phyloP scores from a whole-genome alignment of 1,140 invertebrate genomes.

The Planococcus citri region DNA sequence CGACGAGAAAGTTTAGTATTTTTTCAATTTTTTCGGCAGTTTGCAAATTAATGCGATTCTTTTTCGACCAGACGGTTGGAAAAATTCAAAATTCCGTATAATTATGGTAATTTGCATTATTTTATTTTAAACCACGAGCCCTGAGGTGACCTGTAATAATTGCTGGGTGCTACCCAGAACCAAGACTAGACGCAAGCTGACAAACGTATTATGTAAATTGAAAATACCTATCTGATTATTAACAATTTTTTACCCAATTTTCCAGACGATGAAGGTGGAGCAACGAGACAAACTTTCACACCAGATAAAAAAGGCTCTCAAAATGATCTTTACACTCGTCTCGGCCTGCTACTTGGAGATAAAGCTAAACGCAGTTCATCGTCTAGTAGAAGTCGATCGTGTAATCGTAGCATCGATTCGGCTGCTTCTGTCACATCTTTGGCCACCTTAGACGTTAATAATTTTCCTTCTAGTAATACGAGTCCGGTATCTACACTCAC shows the following conservation, averaged over 20 bases:
- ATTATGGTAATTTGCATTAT: too few relatives aligned
- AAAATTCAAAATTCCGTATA: too few relatives aligned
- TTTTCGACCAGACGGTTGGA: too few relatives aligned
- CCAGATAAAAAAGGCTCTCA: conserved; percentile 42
- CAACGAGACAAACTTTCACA: conserved; percentile 44
- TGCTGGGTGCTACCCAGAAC: too few relatives aligned
- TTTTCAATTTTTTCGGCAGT: too few relatives aligned
- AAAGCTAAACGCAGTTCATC: conserved; percentile 36
- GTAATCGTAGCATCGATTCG: conserved; percentile 22
- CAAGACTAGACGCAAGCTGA: too few relatives aligned
- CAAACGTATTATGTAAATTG: too few relatives aligned
- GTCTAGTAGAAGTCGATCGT: conserved; percentile 27
- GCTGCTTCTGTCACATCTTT: conserved; percentile 50
- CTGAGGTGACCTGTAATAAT: too few relatives aligned
- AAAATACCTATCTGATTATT: not conserved
- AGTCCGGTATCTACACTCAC: conserved; percentile 79
- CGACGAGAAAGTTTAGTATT: too few relatives aligned
- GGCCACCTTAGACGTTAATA: conserved; percentile 53
- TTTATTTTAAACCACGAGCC: too few relatives aligned
- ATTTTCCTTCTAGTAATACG: conserved; percentile 59
- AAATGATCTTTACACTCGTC: conserved; percentile 70
- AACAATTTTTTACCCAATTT: conserved; percentile 28
- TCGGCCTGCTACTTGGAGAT: conserved; percentile 69
- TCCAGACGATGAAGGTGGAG: conserved; percentile 56
- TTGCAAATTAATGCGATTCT: too few relatives aligned